Evolutionary conservation across 2,888 invertebrate genomes (phyloP).

Genomic region (Dasysyrphus albostriatus): DNA sequence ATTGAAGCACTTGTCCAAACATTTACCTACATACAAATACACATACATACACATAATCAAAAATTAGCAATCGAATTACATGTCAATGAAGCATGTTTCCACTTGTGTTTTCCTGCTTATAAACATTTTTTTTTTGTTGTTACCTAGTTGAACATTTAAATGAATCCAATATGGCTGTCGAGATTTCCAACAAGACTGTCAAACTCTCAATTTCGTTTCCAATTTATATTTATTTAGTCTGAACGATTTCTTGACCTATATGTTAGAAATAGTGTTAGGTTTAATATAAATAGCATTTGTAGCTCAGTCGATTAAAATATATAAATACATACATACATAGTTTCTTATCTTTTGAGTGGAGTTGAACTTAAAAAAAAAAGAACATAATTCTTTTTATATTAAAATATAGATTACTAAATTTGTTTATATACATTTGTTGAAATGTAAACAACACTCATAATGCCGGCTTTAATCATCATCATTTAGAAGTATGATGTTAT

Average conservation of each 20-base stretch:
- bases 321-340: background rate
- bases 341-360: constrained; percentile 15
- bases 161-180: background rate
- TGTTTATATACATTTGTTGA: constrained; percentile 27
- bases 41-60: background rate
- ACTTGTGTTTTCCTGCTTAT: constrained; percentile 19
- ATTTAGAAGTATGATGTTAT: constrained; percentile 43
- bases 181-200: background rate
- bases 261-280: background rate
- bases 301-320: background rate
- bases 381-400: background rate
- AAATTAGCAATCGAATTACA: constrained; percentile 32
- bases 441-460: constrained; percentile 39
- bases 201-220: background rate
- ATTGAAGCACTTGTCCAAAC: constrained; percentile 9
- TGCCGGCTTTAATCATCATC: constrained; percentile 48
- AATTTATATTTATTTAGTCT: background rate
- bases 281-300: constrained; percentile 3
- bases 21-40: background rate
- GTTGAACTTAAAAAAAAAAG: constrained; percentile 7
- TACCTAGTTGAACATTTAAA: background rate
- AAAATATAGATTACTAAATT: constrained; percentile 33
- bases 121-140: background rate
- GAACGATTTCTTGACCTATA: constrained; percentile 21
- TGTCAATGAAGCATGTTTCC: constrained; percentile 21